Evolutionary conservation across 2,888 invertebrate genomes (phyloP), one percentile per base, ranked within the genome.

Genomic region (Nomada lathburiana): DNA sequence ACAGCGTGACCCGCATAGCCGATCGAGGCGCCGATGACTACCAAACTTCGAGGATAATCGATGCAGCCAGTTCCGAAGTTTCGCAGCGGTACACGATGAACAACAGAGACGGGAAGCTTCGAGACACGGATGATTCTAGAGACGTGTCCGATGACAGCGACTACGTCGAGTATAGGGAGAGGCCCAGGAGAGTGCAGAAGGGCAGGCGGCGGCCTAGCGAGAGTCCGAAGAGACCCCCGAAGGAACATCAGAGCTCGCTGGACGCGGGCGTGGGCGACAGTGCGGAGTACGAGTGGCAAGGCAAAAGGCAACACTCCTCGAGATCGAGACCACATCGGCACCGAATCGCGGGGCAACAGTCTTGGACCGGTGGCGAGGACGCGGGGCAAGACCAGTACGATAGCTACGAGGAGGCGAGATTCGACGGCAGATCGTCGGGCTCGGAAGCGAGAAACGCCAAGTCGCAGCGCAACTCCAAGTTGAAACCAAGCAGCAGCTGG

Each of bases 101-200:
- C 55, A 63, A 75, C 36, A 69, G 74, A 1, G 69, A 86, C 11
- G 81, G 74, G 2, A 88, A 74, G 7, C 91, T 88, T 60, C 88
- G 90, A 11, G 88, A 90, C 67, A 92, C 91, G 59, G 92, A 92
- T 0, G 91, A 91, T 47, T 89, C 90, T 0, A 88, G 75, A 18
- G 93, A 92, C 57, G 77, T 77, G 59, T 92, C 92, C 0, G 91
- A 92, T 0, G 92, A 93, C 4, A 29, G 74, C 7, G 94, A 93
- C 65, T 93, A 93, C 76, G 63, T 78, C 2, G 94, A 93, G 23
- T 89, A 91, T 4, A 89, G 90, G 0, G 92, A 92, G 64, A 90
- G 90, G 57, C 89, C 92, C 0, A 88, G 87, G 59, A 89, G 90
- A 71, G 26, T 90, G 4, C 90, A 91, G 3, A 93, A 93, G 63